phyloP scores from a whole-genome alignment of 2,113 vertebrate genomes.

The Ovis canadensis region DNA sequence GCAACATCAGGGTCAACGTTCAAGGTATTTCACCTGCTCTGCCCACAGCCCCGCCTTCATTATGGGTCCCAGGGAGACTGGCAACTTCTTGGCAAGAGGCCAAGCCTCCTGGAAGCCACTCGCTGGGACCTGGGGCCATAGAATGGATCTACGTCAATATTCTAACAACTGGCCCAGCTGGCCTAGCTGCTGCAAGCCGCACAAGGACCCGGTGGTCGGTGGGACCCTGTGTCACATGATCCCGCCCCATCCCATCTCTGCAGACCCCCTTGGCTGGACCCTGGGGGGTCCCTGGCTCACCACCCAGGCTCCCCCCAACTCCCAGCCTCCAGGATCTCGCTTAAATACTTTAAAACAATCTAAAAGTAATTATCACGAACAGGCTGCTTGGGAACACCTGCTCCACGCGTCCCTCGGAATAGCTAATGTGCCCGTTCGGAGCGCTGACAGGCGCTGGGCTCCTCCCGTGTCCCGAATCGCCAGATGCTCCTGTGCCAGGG shows the following conservation, averaged over 20 bases:
- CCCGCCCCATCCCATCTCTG: neutral
- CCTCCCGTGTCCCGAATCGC: conserved; percentile 53
- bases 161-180: neutral
- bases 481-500: conserved; percentile 78
- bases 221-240: accelerated
- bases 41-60: accelerated
- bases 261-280: neutral
- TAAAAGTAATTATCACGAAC: conserved; percentile 68
- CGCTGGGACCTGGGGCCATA: neutral
- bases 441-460: conserved; percentile 67
- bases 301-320: neutral
- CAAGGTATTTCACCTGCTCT: neutral
- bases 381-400: conserved; percentile 79
- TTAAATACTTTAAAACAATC: conserved; percentile 64
- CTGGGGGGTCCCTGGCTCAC: accelerated
- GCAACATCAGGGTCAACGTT: accelerated
- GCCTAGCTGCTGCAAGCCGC: accelerated
- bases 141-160: neutral
- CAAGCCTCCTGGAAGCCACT: neutral
- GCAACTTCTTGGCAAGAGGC: neutral
- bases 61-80: accelerated
- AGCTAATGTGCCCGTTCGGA: conserved; percentile 70
- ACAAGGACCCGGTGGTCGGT: accelerated
- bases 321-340: conserved; percentile 13
- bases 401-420: conserved; percentile 76